Percentiles rank a stretch among this genome's conserved stretches.
Evolutionary conservation across 2,888 invertebrate genomes (phyloP).

Genomic region (Parascotia fuliginaria): DNA sequence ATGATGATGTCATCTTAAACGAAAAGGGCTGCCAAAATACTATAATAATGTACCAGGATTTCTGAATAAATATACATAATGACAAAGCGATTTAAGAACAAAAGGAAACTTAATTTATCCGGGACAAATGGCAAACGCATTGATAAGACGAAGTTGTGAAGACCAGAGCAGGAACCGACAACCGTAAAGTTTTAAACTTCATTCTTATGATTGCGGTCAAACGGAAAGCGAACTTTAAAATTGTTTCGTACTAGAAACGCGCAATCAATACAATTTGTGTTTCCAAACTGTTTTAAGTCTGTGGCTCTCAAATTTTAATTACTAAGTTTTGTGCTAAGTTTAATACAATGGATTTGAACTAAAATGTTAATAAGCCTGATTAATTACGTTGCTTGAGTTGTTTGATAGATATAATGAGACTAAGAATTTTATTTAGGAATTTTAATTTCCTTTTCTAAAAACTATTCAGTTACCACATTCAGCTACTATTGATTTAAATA

Average conservation of each 20-base stretch:
- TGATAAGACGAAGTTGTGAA: conserved; percentile 34
- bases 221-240: conserved; percentile 36
- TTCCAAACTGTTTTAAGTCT: conserved; percentile 24
- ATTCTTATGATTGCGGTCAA: conserved; percentile 43
- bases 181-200: conserved; percentile 34
- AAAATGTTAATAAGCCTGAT: conserved; percentile 25
- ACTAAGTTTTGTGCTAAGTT: conserved; percentile 23
- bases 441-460: conserved; percentile 3
- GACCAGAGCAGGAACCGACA: conserved; percentile 23
- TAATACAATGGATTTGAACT: conserved; percentile 12
- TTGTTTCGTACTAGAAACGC: conserved; percentile 27
- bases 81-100: conserved; percentile 38
- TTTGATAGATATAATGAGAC: conserved; percentile 19
- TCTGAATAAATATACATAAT: conserved; percentile 30
- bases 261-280: conserved; percentile 34
- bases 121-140: conserved; percentile 25
- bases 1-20: conserved; percentile 16
- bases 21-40: conserved; percentile 25
- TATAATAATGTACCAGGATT: conserved; percentile 25
- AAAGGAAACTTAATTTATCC: conserved; percentile 38
- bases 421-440: background rate
- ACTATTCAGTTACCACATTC: background rate
- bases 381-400: conserved; percentile 34
- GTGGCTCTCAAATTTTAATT: conserved; percentile 17
- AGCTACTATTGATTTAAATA: background rate